phyloP scores from a whole-genome alignment of 2,888 invertebrate species.

The Corythucha ciliata region DNA sequence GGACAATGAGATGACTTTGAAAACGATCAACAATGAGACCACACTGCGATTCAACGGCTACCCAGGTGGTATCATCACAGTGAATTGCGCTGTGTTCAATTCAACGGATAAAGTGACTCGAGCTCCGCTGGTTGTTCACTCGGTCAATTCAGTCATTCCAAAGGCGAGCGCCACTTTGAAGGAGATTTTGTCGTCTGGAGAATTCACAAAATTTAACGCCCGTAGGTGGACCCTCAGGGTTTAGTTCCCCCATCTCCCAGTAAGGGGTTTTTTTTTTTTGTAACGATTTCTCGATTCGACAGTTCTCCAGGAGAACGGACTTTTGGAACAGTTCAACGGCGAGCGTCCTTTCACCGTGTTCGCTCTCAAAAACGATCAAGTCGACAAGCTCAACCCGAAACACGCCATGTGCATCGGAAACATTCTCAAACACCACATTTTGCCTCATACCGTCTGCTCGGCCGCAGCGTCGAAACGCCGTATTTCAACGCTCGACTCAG shows the following conservation, averaged over 20 bases:
- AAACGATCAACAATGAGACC: constrained; percentile 43
- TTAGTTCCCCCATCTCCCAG: too few relatives aligned
- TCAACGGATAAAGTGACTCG: constrained; percentile 53
- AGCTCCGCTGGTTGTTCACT: constrained; percentile 59
- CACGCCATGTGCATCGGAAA: constrained; percentile 51
- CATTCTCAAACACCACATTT: constrained; percentile 57
- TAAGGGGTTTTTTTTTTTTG: too few relatives aligned
- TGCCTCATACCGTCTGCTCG: constrained; percentile 58
- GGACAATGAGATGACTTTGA: constrained; percentile 33
- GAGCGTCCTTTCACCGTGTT: constrained; percentile 45
- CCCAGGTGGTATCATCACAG: constrained; percentile 49
- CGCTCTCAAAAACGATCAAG: constrained; percentile 56
- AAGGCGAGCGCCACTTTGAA: too few relatives aligned
- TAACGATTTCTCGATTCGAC: too few relatives aligned
- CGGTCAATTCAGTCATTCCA: constrained; percentile 51
- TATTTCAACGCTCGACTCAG: constrained; percentile 45
- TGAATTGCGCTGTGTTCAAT: constrained; percentile 56
- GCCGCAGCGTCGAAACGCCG: constrained; percentile 44
- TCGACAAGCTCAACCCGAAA: constrained; percentile 50
- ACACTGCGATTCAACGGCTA: constrained; percentile 49
- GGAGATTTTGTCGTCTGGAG: too few relatives aligned
- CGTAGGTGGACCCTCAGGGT: too few relatives aligned
- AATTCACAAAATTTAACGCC: too few relatives aligned
- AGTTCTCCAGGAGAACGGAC: constrained; percentile 51
- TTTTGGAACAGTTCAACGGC: constrained; percentile 48